Conservation (phyloP, 2,113 vertebrate genomes). For the Nannospalax galili region DNA sequence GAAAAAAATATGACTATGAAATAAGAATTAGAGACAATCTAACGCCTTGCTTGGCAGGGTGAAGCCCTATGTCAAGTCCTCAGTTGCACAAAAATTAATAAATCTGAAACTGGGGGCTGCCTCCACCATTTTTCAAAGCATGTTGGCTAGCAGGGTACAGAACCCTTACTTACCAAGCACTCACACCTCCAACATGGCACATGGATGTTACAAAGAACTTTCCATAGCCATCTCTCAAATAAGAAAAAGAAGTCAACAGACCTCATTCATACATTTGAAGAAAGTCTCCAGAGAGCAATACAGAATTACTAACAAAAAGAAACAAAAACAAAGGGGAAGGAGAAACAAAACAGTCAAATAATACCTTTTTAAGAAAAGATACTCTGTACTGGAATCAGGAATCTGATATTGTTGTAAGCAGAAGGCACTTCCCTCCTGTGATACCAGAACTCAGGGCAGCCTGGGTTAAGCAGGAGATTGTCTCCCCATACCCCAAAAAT, state of each 20-base stretch:
- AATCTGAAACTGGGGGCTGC: not conserved
- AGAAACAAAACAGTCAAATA: not conserved
- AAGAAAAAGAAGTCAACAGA: not conserved
- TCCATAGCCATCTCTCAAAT: not conserved
- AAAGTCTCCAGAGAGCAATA: not conserved
- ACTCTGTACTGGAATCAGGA: not conserved
- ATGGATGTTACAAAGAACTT: not conserved
- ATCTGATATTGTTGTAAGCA: not conserved
- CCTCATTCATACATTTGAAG: not conserved
- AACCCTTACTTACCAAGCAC: not conserved
- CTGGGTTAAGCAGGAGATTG: not conserved
- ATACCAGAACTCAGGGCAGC: not conserved
- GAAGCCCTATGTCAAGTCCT: not conserved
- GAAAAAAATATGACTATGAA: not conserved
- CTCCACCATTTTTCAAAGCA: not conserved
- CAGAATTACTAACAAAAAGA: not conserved
- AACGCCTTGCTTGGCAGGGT: too few relatives aligned
- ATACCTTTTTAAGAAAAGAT: not conserved
- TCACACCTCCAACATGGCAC: not conserved
- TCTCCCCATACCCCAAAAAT: not conserved
- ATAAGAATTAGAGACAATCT: not conserved
- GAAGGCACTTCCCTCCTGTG: too few relatives aligned
- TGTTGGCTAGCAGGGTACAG: not conserved
- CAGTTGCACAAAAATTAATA: not conserved
- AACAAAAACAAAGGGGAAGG: not conserved